Conservation (phyloP, 1,140 invertebrate species). For the Hesperophylax magnus region DNA sequence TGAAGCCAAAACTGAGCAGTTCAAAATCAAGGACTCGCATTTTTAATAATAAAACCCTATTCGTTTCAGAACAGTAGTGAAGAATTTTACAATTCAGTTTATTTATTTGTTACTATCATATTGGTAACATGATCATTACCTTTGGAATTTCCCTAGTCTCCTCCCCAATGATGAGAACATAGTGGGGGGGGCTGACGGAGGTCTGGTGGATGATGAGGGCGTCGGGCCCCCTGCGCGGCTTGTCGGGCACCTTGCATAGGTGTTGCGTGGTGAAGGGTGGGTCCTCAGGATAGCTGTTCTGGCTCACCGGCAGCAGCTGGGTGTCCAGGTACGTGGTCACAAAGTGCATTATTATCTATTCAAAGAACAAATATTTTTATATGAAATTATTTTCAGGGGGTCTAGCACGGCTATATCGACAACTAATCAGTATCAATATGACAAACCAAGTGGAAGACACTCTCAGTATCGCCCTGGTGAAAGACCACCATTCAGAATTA, state of each 20-base stretch:
- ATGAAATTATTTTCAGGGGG: too few species aligned
- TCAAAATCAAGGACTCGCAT: too few species aligned
- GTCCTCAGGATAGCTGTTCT: constrained; percentile 76
- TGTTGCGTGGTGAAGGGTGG: constrained; percentile 76
- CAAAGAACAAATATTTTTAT: constrained; percentile 34
- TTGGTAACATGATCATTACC: constrained; percentile 65
- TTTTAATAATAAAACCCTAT: too few species aligned
- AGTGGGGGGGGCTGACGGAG: constrained; percentile 80
- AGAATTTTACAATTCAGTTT: too few species aligned
- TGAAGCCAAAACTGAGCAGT: too few species aligned
- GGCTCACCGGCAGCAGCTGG: constrained; percentile 82
- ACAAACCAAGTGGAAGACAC: too few species aligned
- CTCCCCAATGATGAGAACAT: constrained; percentile 75
- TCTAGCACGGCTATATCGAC: too few species aligned
- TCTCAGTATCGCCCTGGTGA: too few species aligned
- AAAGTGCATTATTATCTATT: constrained; percentile 86
- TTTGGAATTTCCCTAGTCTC: constrained; percentile 77
- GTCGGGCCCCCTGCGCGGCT: constrained; percentile 64
- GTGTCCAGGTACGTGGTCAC: constrained; percentile 87
- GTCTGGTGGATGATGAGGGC: constrained; percentile 72
- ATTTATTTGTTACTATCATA: background rate
- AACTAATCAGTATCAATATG: too few species aligned
- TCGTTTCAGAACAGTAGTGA: too few species aligned
- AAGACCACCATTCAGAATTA: too few species aligned
- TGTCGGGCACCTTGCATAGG: constrained; percentile 73